Percentiles rank a stretch among this genome's conserved stretches.
These are phyloP conservation scores for Rhadina sibilatrix DNA, from an alignment of 2,113 vertebrate species.

Conservation along the genomic window DNA sequence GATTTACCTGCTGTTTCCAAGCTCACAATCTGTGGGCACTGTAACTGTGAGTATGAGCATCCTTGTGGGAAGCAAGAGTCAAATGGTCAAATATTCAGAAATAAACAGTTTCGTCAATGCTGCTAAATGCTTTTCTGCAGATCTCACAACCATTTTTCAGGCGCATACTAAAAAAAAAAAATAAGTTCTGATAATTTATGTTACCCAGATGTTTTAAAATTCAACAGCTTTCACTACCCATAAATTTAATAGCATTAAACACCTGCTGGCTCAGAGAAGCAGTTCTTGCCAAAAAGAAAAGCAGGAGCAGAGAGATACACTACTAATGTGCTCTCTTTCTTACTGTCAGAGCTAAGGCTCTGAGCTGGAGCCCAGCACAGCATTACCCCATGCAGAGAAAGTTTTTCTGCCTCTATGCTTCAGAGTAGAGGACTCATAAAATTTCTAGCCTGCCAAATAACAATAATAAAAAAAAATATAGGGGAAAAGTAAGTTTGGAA, in stretches of 20 bases:
- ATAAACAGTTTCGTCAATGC: constrained; percentile 44
- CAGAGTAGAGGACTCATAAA: background rate
- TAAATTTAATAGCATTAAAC: constrained; percentile 82
- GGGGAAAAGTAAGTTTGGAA: background rate
- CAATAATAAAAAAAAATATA: background rate
- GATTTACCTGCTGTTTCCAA: background rate
- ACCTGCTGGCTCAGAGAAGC: constrained; percentile 74
- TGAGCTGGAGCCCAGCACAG: constrained; percentile 34
- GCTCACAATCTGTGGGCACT: background rate
- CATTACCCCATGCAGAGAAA: constrained; percentile 23
- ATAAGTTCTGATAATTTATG: constrained; percentile 70
- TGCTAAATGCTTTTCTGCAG: constrained; percentile 60
- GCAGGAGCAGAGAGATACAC: constrained; percentile 62
- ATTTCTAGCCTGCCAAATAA: background rate
- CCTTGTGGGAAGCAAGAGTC: background rate
- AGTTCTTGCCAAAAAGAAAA: constrained; percentile 74
- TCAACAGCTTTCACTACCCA: constrained; percentile 74
- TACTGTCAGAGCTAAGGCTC: constrained; percentile 37
- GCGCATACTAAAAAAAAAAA: background rate
- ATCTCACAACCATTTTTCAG: constrained; percentile 64
- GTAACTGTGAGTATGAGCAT: background rate
- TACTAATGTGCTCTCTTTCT: constrained; percentile 60
- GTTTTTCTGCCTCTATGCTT: constrained; percentile 24
- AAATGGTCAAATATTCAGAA: constrained; percentile 41
- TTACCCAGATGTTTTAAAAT: constrained; percentile 78